Evolutionary conservation across 2,888 invertebrate species (phyloP).

Genomic region (Lampropteryx suffumata): DNA sequence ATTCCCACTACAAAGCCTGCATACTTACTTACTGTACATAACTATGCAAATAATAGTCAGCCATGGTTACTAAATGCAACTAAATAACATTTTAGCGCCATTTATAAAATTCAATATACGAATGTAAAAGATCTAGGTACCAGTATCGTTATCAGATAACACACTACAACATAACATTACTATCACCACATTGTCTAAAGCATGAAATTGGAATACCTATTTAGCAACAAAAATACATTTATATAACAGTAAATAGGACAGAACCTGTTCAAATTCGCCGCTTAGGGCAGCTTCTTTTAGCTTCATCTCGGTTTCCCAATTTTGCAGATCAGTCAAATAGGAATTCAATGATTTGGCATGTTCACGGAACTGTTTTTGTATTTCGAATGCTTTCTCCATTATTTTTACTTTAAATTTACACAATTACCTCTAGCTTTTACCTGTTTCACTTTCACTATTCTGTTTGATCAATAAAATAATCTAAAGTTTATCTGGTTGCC

Average conservation of each 20-base stretch:
- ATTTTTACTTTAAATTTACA: slow-evolving; percentile 37
- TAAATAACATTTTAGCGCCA: too few relatives aligned
- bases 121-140: too few relatives aligned
- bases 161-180: too few relatives aligned
- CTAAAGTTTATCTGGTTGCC: slow-evolving; percentile 41
- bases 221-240: slow-evolving; percentile 31
- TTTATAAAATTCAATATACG: too few relatives aligned
- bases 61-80: too few relatives aligned
- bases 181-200: too few relatives aligned
- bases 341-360: slow-evolving; percentile 87
- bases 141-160: too few relatives aligned
- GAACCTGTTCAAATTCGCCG: slow-evolving; percentile 76
- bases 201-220: neutral
- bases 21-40: too few relatives aligned
- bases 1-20: too few relatives aligned
- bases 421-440: slow-evolving; percentile 44
- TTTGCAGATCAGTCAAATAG: slow-evolving; percentile 87
- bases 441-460: slow-evolving; percentile 56
- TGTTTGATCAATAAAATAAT: slow-evolving; percentile 45
- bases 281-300: slow-evolving; percentile 85
- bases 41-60: too few relatives aligned
- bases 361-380: slow-evolving; percentile 88
- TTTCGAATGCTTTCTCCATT: slow-evolving; percentile 84
- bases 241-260: slow-evolving; percentile 48
- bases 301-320: slow-evolving; percentile 89